Base-by-base conservation (phyloP, 2,797 vertebrate species). In the Acipenser ruthenus region DNA sequence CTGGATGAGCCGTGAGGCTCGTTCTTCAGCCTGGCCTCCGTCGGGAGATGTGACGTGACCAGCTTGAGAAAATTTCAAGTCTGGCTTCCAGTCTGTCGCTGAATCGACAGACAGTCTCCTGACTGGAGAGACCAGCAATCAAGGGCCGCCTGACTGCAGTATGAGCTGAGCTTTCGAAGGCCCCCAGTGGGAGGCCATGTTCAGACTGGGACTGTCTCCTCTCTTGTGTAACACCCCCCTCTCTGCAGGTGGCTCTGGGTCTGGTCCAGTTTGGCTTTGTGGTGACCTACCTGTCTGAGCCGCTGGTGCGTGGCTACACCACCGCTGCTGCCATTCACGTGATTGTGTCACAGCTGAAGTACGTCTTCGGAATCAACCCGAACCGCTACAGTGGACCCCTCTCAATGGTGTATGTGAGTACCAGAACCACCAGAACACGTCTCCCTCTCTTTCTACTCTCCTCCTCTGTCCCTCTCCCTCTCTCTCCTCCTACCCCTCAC, bases 281-380 rank as follows among this genome's bases (percentile, higher is more conserved):
- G 78, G 95, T 93, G 71, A 96, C 88, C n/a, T 97, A 96, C 75
- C 87, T 97, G 55, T 97, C 95, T 0, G 94, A 97, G 71, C 95
- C 95, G 0, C 84, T 97, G 70, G 84, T 96, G 49, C 91, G 92
- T 0, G 91, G 89, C 63, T 97, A 97, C 68, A 96, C 93, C 15
- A 96, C 95, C 0, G 95, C 86, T 0, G 88, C 95, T 0, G 90
- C 95, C 0, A 78, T 92, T 68, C 95, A 96, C 0, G 95, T 96
- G 60, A 89, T 93, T 0, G 0, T 93, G 65, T 95, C 96, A 0
- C 96, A 97, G 77, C 92, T 98, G 62, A 97, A 96, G 78, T 94
- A 94, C 8, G 77, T 95, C 68, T 90, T 98, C 0, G 94, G 93
- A 52, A 60, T 98, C 49, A 64, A 59, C 0, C 67, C 90, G 1